Evolutionary conservation across 1,140 invertebrate genomes (phyloP).

Genomic region (Drosophila pseudoananassae): DNA sequence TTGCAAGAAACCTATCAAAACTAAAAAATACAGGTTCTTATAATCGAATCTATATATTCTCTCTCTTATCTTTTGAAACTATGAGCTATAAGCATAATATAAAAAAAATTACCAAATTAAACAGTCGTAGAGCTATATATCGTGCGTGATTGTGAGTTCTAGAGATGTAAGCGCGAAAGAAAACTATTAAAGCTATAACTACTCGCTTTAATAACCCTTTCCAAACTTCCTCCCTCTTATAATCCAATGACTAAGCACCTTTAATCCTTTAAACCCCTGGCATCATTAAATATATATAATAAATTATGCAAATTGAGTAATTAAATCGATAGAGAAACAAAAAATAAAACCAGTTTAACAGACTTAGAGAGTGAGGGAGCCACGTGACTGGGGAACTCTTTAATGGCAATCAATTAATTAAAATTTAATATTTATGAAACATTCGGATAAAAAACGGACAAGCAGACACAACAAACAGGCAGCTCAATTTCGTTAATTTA

Average conservation of each 20-base stretch:
- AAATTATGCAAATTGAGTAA: constrained; percentile 2
- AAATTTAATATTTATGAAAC: constrained; percentile 72
- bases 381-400: constrained; percentile 5
- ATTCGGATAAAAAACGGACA: constrained; percentile 59
- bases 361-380: constrained; percentile 1
- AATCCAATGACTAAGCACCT: not conserved
- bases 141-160: too few species aligned
- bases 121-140: too few species aligned
- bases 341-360: not conserved
- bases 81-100: too few species aligned
- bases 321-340: not conserved
- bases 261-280: not conserved
- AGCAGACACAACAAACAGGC: not conserved
- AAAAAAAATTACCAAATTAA: too few species aligned
- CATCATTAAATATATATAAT: not conserved
- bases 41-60: too few species aligned
- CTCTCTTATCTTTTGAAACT: too few species aligned
- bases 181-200: too few species aligned
- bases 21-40: too few species aligned
- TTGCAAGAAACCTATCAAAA: too few species aligned
- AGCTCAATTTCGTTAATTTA: constrained; percentile 59
- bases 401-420: constrained; percentile 70
- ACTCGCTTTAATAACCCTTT: too few species aligned
- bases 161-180: too few species aligned
- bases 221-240: too few species aligned